A percentile compares a stretch with the other conserved stretches of the same genome.
Conservation (phyloP, 2,888 invertebrate genomes). For the Drosophila nigricruria region DNA sequence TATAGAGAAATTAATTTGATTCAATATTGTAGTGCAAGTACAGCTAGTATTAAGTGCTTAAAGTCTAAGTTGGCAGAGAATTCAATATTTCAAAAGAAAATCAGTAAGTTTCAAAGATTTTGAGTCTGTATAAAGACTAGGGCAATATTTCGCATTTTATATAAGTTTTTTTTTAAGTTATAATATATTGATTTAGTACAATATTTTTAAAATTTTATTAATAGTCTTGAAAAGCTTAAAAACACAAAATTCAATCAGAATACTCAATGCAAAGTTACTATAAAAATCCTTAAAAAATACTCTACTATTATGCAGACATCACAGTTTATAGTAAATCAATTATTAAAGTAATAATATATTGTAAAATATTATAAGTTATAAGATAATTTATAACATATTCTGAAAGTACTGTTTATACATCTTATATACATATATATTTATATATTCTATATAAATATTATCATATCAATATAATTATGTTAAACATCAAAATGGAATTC, state of each 20-base stretch:
- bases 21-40: background rate
- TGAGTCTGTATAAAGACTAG: too few species aligned
- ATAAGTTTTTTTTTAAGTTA: too few species aligned
- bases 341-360: background rate
- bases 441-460: background rate
- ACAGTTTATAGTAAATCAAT: background rate
- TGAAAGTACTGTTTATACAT: too few species aligned
- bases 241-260: too few species aligned
- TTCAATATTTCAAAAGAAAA: too few species aligned
- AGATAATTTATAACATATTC: too few species aligned
- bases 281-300: background rate
- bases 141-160: too few species aligned
- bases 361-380: too few species aligned
- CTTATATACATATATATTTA: background rate
- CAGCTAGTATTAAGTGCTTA: background rate
- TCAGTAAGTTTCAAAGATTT: background rate
- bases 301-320: background rate
- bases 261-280: background rate
- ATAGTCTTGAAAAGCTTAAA: too few species aligned
- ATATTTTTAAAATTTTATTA: too few species aligned
- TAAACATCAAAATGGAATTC: slow-evolving; percentile 9
- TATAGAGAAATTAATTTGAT: background rate
- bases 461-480: slow-evolving; percentile 26
- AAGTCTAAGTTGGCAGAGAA: background rate
- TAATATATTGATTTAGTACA: too few species aligned